These are phyloP conservation scores for Rhadina sibilatrix DNA, from an alignment of 2,113 vertebrate species.

Conservation along the genomic window DNA sequence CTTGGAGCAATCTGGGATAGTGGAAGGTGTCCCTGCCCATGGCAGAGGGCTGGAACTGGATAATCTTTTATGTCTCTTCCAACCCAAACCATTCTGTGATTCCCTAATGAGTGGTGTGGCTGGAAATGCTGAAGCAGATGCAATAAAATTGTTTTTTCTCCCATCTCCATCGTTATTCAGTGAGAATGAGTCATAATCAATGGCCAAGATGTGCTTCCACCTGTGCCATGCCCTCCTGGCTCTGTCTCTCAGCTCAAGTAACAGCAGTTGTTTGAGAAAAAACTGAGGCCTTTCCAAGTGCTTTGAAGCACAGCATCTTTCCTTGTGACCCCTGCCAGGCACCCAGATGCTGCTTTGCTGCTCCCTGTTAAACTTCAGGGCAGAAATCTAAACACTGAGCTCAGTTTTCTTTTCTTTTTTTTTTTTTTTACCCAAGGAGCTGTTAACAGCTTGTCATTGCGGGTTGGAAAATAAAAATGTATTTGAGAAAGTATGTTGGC, in stretches of 20 bases:
- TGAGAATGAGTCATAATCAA: not conserved
- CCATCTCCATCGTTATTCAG: accelerated
- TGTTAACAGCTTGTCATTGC: not conserved
- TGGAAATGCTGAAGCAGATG: not conserved
- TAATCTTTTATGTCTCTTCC: not conserved
- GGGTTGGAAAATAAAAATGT: not conserved
- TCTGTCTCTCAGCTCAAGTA: not conserved
- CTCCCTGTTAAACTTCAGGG: not conserved
- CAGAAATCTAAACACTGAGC: not conserved
- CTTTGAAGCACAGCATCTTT: not conserved
- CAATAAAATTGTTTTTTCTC: not conserved
- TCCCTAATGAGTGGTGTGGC: not conserved
- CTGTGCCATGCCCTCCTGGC: not conserved
- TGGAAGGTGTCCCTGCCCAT: not conserved
- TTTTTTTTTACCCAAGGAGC: not conserved
- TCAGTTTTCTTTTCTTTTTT: not conserved
- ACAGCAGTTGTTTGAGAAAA: not conserved
- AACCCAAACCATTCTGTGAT: not conserved
- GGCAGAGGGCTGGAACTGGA: not conserved
- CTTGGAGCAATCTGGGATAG: accelerated
- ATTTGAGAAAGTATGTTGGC: slow-evolving; percentile 38
- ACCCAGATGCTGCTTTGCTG: accelerated
- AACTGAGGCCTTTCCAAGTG: not conserved
- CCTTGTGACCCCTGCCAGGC: not conserved
- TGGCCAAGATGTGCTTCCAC: not conserved